Evolutionary conservation across 1,140 invertebrate genomes (phyloP), one percentile per base, ranked within the genome.

Genomic region (Aphelenchoides avenae): DNA sequence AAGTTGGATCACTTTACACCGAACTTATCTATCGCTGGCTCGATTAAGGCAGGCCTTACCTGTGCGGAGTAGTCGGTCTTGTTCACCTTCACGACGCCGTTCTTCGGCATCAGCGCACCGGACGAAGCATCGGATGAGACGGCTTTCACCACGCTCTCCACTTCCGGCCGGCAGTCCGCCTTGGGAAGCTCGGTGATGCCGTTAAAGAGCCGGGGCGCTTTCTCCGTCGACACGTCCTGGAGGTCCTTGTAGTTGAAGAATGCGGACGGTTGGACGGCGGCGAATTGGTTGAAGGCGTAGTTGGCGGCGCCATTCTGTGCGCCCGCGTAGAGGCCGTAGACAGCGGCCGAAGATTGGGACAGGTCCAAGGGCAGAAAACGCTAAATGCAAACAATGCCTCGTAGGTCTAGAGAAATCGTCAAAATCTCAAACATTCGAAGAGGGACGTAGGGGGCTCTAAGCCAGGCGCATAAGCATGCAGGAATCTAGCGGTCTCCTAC

Each of bases 311-410:
- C 48, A 40, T 27, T 46, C n/a, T 31, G 31, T 26, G 48, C 48
- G 5, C 31, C 48, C 3, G 48, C 48, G 51, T 51, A 51, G 5
- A 51, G 30, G 4, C 48, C 30, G n/a, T 51, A 51, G 3, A 51
- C 41, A n/a, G n/a, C n/a, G 3, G 48, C 29, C 3, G 48, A 51
- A 29, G 48, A 24, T 26, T 51, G 48, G 41, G 20, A 26, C 49
- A 51, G 15, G 41, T 51, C 48, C 49, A 51, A 34, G 11, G 48
- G 48, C 11, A 51, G n/a, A 51, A 51, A 48, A n/a, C n/a, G n/a
- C n/a, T n/a, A n/a, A n/a, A n/a, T n/a, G n/a, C n/a, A n/a, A n/a
- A n/a, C n/a, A n/a, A n/a, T n/a, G n/a, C n/a, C n/a, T n/a, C n/a
- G n/a, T n/a, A n/a, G n/a, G n/a, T n/a, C n/a, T n/a, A n/a, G n/a